Conservation (phyloP, 2,888 invertebrate species). For the Odontomyia ornata region DNA sequence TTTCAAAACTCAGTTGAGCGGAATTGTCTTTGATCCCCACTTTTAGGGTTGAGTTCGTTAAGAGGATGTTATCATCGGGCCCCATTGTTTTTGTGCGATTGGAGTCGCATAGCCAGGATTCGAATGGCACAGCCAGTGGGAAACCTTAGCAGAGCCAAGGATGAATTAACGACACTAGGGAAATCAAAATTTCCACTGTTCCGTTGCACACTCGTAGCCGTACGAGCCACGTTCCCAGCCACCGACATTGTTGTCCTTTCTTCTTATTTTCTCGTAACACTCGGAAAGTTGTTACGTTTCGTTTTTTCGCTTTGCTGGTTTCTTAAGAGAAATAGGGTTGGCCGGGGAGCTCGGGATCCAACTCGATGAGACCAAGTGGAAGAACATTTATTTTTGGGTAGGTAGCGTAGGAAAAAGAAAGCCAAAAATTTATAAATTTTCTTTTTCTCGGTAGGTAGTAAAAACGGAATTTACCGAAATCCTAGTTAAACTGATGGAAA, state of each 20-base stretch:
- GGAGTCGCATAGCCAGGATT: neutral
- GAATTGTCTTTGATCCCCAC: constrained; percentile 44
- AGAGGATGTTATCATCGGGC: constrained; percentile 38
- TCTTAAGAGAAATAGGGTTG: constrained; percentile 7
- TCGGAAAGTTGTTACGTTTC: constrained; percentile 25
- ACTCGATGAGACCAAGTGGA: constrained; percentile 25
- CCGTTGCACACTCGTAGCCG: neutral
- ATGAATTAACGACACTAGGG: constrained; percentile 36
- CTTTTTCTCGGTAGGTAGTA: neutral
- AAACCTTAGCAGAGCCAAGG: constrained; percentile 14
- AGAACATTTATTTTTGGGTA: constrained; percentile 11
- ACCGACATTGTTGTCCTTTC: neutral
- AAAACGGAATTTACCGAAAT: constrained; percentile 4
- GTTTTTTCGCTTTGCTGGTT: constrained; percentile 23
- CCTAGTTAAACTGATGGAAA: constrained; percentile 5
- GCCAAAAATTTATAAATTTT: no score
- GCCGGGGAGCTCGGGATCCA: constrained; percentile 4
- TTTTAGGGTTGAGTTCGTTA: constrained; percentile 42
- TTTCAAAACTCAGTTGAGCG: constrained; percentile 36
- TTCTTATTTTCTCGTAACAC: neutral
- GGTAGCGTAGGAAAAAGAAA: neutral
- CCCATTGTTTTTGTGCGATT: neutral
- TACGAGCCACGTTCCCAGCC: no score
- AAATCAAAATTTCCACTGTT: constrained; percentile 42
- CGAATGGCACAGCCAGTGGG: neutral